phyloP scores from a whole-genome alignment of 2,888 invertebrate genomes.

The Dendrolimus pini region DNA sequence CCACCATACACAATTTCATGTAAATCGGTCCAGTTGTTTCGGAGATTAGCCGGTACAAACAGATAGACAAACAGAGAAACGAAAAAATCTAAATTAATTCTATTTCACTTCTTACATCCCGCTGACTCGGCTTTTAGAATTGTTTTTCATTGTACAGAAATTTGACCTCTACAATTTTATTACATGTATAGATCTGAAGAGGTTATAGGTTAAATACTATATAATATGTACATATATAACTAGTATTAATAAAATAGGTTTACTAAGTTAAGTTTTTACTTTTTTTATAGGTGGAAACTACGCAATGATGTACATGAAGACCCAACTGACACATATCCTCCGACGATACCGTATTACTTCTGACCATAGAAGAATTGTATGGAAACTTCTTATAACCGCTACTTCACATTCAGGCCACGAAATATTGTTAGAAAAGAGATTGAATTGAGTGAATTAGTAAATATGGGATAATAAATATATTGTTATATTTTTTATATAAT shows the following conservation, averaged over 20 bases:
- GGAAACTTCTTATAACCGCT: slow-evolving; percentile 28
- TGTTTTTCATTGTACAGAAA: too few species aligned
- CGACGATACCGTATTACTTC: slow-evolving; percentile 25
- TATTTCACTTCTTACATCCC: too few species aligned
- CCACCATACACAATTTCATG: too few species aligned
- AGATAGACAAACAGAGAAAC: too few species aligned
- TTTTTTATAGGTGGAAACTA: slow-evolving; percentile 31
- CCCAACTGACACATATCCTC: slow-evolving; percentile 26
- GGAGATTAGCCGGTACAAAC: too few species aligned
- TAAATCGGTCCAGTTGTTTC: too few species aligned
- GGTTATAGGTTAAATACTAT: neutral
- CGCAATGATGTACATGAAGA: slow-evolving; percentile 36
- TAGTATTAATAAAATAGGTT: neutral
- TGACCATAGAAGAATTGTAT: slow-evolving; percentile 20
- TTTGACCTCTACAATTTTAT: too few species aligned
- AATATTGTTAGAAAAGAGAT: slow-evolving; percentile 16
- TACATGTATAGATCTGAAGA: neutral
- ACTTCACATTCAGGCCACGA: slow-evolving; percentile 34
- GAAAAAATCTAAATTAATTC: too few species aligned
- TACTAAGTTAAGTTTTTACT: neutral
- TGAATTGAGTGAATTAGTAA: neutral
- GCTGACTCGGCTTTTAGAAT: too few species aligned
- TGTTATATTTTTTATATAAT: neutral
- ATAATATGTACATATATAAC: neutral
- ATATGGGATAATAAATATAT: neutral